Evolutionary conservation across 2,113 vertebrate genomes (phyloP), one percentile per base, ranked within the genome.

Genomic region (Rhinogobius similis): DNA sequence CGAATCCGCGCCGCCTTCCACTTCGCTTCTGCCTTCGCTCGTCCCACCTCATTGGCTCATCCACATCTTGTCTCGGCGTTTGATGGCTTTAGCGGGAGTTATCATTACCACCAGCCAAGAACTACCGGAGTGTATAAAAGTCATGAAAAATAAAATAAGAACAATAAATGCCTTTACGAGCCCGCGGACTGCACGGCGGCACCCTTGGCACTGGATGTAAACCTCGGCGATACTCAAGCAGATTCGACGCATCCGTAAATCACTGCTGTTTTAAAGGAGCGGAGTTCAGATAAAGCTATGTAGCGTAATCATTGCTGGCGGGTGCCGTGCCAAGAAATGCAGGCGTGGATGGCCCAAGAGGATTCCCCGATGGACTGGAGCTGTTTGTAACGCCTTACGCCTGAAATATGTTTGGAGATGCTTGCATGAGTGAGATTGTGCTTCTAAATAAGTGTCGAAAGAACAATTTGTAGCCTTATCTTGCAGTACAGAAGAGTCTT

Each of bases 321-420:
- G 72, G 64, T 79, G 48, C 24, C 10, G 29, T 62, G 67, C 52
- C 68, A 70, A 62, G 78, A 73, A 67, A 70, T 62, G 24, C 48
- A 56, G 56, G 9, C 65, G 1, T 4, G 55, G 29, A 26, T 14
- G 7, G 13, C 61, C 41, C 53, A n/a, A 0, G 10, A 72, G 63
- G 71, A 56, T 68, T 76, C 13, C 20, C 62, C 76, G 84, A 77
- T 74, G 68, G 78, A 67, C 36, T 59, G 4, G 24, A 43, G 43
- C 55, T 58, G 82, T 85, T 87, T 84, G 80, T 88, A 67, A 79
- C 86, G 78, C 77, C 73, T 81, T 85, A 68, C 71, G 77, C 70
- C 80, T 80, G 63, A 74, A 77, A 76, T 72, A 82, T 68, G 76
- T 74, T 13, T 38, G 53, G 67, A 77, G 77, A 78, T 50, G 18